phyloP scores from a whole-genome alignment of 2,888 invertebrate species.

The Alentia gelatinosa region DNA sequence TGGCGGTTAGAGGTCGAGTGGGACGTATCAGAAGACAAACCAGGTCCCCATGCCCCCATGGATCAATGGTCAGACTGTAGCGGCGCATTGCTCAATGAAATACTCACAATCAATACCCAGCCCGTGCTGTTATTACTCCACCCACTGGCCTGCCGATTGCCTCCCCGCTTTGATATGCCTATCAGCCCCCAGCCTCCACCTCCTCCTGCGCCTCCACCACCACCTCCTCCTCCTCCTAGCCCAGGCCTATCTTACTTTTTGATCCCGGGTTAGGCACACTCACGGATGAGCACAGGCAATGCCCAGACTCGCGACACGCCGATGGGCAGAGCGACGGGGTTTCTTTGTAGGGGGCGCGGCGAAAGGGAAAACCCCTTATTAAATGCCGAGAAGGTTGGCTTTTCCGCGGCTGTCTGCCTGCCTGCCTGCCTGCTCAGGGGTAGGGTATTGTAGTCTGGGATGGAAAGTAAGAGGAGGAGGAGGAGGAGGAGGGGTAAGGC shows the following conservation, averaged over 20 bases:
- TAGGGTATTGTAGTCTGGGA: background rate
- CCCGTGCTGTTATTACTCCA: background rate
- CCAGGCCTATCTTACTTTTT: slow-evolving; percentile 33
- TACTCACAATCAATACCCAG: slow-evolving; percentile 15
- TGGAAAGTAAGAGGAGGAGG: background rate
- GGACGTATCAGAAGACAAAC: slow-evolving; percentile 33
- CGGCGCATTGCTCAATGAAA: slow-evolving; percentile 9
- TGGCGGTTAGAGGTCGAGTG: background rate
- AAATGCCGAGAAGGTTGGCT: background rate
- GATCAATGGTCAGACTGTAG: background rate
- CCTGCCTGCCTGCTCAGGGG: background rate
- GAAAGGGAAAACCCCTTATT: slow-evolving; percentile 38
- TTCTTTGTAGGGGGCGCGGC: background rate
- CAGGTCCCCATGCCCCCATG: background rate
- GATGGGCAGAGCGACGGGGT: slow-evolving; percentile 12
- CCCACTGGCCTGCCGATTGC: background rate
- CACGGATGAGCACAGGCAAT: slow-evolving; percentile 25
- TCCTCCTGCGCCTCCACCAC: background rate
- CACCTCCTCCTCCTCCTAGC: background rate
- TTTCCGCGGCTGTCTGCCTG: background rate
- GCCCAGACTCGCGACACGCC: background rate
- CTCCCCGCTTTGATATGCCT: slow-evolving; percentile 31
- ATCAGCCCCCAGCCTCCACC: background rate
- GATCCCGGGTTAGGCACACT: slow-evolving; percentile 29
- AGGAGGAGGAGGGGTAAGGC: background rate